These are phyloP conservation scores for Grapholita molesta DNA, from an alignment of 1,140 invertebrate genomes.

Conservation along the genomic window DNA sequence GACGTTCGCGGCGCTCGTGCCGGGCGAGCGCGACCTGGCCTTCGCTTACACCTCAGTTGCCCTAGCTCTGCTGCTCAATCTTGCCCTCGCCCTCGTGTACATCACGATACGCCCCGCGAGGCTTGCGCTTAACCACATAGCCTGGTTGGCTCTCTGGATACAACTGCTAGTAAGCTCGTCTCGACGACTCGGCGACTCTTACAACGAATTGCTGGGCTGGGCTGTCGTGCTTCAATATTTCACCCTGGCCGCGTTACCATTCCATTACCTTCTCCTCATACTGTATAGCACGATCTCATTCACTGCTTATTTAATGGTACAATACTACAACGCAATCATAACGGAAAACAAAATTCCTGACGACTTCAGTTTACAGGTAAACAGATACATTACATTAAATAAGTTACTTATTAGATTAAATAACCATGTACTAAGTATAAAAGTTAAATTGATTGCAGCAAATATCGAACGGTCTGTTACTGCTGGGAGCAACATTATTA, in stretches of 20 bases:
- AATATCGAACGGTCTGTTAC: slow-evolving; percentile 83
- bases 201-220: slow-evolving; percentile 83
- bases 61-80: slow-evolving; percentile 78
- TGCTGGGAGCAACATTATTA: slow-evolving; percentile 84
- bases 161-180: slow-evolving; percentile 80
- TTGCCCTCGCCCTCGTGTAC: slow-evolving; percentile 68
- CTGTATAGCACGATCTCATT: slow-evolving; percentile 57
- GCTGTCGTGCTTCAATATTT: slow-evolving; percentile 89
- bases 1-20: slow-evolving; percentile 80
- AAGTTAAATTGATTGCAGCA: slow-evolving; percentile 75
- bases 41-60: slow-evolving; percentile 73
- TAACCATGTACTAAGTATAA: not conserved
- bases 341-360: slow-evolving; percentile 53
- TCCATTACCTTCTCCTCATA: slow-evolving; percentile 80
- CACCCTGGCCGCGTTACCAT: slow-evolving; percentile 90
- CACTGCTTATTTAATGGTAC: slow-evolving; percentile 54
- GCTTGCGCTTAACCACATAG: slow-evolving; percentile 79
- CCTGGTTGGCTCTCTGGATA: slow-evolving; percentile 81
- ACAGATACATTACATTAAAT: slow-evolving; percentile 46
- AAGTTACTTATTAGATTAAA: slow-evolving; percentile 9
- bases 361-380: slow-evolving; percentile 80
- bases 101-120: slow-evolving; percentile 44
- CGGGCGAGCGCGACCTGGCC: slow-evolving; percentile 77
- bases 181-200: slow-evolving; percentile 70
- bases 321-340: slow-evolving; percentile 59